Evolutionary conservation across 2,797 vertebrate species (phyloP).

Genomic region (Mallotus villosus): DNA sequence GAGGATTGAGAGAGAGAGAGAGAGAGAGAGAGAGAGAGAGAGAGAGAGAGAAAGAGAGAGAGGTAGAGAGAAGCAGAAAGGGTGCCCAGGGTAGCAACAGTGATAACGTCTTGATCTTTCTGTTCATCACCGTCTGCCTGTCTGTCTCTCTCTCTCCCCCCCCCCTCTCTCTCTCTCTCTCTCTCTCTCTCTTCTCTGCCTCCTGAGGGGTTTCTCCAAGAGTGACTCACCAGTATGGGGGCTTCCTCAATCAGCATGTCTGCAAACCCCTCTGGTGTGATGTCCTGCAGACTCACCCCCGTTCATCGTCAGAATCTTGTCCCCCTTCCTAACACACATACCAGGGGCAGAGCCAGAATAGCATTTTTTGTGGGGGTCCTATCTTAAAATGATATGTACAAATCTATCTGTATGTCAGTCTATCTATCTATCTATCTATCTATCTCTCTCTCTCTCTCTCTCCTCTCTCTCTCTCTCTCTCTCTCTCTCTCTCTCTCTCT

Average conservation of each 20-base stretch:
- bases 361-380: too few species aligned
- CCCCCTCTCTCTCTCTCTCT: neutral
- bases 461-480: neutral
- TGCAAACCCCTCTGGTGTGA: slow-evolving; percentile 66
- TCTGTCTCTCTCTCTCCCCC: neutral
- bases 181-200: neutral
- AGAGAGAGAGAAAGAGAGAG: too few species aligned
- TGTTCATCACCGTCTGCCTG: neutral
- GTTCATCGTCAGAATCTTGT: slow-evolving; percentile 71
- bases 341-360: neutral
- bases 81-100: neutral
- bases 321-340: slow-evolving; percentile 60
- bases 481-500: neutral
- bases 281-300: slow-evolving; percentile 40
- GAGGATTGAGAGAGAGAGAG: too few species aligned
- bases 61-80: too few species aligned
- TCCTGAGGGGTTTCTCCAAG: neutral
- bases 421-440: neutral
- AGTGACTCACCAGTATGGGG: slow-evolving; percentile 67
- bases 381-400: too few species aligned
- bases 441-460: too few species aligned
- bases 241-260: slow-evolving; percentile 50
- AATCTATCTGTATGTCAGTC: neutral
- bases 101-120: neutral
- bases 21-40: too few species aligned